Evolutionary conservation across 2,888 invertebrate species (phyloP), one percentile per base, ranked within the genome.

Genomic region (Drosophila limbata): DNA sequence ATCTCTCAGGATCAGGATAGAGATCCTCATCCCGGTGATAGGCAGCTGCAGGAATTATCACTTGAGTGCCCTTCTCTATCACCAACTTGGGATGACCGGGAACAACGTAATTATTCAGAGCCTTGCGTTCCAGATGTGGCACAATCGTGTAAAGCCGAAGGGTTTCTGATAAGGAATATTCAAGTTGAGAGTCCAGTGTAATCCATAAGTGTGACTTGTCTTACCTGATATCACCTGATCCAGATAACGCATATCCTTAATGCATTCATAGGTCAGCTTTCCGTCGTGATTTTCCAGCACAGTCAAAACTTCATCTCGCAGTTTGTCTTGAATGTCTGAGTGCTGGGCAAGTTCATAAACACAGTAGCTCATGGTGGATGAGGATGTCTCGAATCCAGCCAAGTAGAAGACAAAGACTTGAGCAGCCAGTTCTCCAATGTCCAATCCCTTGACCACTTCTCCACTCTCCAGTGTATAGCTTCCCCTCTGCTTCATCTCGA

Each of bases 351-450:
- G 76, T 76, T 93, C 93, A 70, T 93, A 94, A 1, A 94, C 69
- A 4, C 91, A 91, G 77, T 93, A 93, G 15, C 92, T 92, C 79
- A 93, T 90, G 0, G 93, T 92, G 0, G 93, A 91, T 0, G 92
- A 91, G 2, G 94, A 94, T 0, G 94, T 94, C 81, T 94, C 94
- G 64, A 92, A 94, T 1, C 94, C 94, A 40, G 94, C 94, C 13
- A 90, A 66, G 69, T 93, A 93, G 69, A 95, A 94, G 3, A 93
- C 89, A 44, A 94, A 92, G 15, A 94, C 93, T 55, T 95, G 94
- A 0, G 94, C 93, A 0, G 93, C 91, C 5, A 94, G 78, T 13
- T 94, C 82, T 1, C 93, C 91, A 6, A 93, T 86, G 0, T 70
- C 64, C 64, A 86, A 50, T 42, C 73, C 83, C 3, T 64, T 75